Base-by-base conservation (phyloP, 2,113 vertebrate species). In the Coreoperca whiteheadi region DNA sequence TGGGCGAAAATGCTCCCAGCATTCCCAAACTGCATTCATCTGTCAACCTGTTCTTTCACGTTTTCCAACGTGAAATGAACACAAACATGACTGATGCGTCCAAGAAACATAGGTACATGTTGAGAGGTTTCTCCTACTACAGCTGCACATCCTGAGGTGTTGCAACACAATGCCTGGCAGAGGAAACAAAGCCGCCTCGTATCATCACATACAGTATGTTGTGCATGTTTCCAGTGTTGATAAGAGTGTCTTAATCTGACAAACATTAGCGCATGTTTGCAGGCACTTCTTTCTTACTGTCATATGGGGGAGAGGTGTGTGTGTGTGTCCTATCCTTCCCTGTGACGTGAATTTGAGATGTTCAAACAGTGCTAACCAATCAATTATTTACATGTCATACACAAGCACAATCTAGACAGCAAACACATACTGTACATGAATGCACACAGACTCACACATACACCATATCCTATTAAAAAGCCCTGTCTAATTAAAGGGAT, bases 301-400 rank as follows among this genome's bases (percentile, higher is more conserved):
- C 72, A 59, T 39, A 59, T 39, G 18, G 30, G 65, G 50, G 83
- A 39, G 39, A 50, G 37, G 12, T 32, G 51, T 51, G 57, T 79
- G 46, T 0, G 10, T 51, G 57, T 79, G 46, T 0, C 8, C 74
- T 69, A 86, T 77, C 74, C 18, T 65, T 63, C 18, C 1, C 51
- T 39, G 67, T 80, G 74, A 21, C 57, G 56, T 85, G 48, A 78
- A 78, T 81, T 65, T 34, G 87, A 81, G 21, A 89, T 91, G 85
- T 66, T 89, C 61, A 79, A 67, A 86, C 67, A 86, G 76, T 69
- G 70, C 37, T 59, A 77, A 67, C 66, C 68, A 71, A 82, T 87
- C 4, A 84, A 82, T 86, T 77, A 87, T 92, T 92, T 74, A 92
- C 65, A 77, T 69, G 32, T 48, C 53, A 53, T 12, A 50, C 34